Evolutionary conservation across 2,113 vertebrate genomes (phyloP).

Genomic region (Riparia riparia): DNA sequence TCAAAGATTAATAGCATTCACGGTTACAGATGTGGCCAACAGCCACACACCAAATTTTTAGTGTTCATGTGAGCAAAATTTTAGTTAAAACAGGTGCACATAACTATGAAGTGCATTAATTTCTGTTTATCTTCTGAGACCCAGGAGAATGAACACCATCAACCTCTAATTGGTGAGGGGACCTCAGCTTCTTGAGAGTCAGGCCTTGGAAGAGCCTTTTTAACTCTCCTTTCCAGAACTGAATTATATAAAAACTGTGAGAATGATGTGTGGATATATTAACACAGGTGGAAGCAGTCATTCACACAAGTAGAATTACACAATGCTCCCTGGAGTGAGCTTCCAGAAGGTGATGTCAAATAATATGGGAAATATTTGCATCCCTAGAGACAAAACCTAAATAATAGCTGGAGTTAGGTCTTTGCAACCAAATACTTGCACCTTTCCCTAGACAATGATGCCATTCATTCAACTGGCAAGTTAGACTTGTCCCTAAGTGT

Average conservation of each 20-base stretch:
- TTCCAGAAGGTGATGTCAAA: background rate
- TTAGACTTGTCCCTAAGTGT: background rate
- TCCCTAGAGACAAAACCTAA: background rate
- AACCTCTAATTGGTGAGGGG: background rate
- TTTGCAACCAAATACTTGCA: background rate
- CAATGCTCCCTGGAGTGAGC: background rate
- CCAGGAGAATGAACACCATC: background rate
- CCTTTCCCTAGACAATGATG: background rate
- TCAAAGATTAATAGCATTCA: conserved; percentile 68
- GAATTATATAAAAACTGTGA: background rate
- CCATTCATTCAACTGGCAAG: background rate
- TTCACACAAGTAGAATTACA: background rate
- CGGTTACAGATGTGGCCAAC: conserved; percentile 34
- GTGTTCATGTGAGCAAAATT: conserved; percentile 44
- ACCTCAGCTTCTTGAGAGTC: background rate
- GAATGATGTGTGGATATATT: background rate
- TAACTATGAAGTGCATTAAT: background rate
- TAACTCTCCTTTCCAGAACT: background rate
- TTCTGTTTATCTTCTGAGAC: background rate
- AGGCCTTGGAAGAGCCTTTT: background rate
- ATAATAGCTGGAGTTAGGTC: background rate
- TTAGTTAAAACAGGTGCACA: conserved; percentile 51
- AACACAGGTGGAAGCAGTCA: background rate
- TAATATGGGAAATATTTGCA: background rate
- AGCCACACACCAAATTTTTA: conserved; percentile 9